phyloP scores from a whole-genome alignment of 2,888 invertebrate species.

The Sesamia inferens region DNA sequence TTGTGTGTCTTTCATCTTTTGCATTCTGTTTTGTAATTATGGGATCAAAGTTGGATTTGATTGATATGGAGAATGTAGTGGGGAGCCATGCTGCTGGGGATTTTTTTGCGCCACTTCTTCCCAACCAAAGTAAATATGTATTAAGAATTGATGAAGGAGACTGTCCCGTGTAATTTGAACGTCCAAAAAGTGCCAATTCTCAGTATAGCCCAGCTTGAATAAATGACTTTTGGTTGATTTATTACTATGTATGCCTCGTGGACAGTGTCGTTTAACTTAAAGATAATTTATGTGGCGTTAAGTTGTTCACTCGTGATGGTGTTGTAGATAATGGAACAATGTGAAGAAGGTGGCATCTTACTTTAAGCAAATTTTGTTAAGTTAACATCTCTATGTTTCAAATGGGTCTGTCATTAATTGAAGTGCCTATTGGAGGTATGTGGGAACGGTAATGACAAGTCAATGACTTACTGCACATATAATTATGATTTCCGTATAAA shows the following conservation, averaged over 20 bases:
- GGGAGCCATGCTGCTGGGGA: not conserved
- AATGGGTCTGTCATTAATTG: not conserved
- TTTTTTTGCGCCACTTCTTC: not conserved
- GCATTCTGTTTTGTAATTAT: conserved; percentile 5
- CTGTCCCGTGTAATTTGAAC: not conserved
- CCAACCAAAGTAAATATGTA: not conserved
- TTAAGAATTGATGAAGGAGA: not conserved
- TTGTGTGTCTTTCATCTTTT: conserved; percentile 48
- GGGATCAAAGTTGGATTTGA: conserved; percentile 23
- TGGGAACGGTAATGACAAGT: too few species aligned
- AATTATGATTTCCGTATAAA: too few species aligned
- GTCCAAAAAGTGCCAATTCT: not conserved
- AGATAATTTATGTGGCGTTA: not conserved
- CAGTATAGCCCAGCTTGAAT: not conserved
- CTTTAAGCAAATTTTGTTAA: not conserved
- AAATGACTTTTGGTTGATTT: not conserved
- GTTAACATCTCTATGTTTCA: not conserved
- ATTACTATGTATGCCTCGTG: not conserved
- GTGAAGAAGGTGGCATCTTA: not conserved
- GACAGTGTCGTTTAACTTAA: not conserved
- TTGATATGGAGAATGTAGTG: not conserved
- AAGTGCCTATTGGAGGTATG: not conserved
- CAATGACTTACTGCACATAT: too few species aligned
- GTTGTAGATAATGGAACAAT: not conserved
- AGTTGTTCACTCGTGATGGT: not conserved